A percentile compares a stretch with the other conserved stretches of the same genome.
These are phyloP conservation scores for Monopis laevigella DNA, from an alignment of 2,888 invertebrate species.

Conservation along the genomic window DNA sequence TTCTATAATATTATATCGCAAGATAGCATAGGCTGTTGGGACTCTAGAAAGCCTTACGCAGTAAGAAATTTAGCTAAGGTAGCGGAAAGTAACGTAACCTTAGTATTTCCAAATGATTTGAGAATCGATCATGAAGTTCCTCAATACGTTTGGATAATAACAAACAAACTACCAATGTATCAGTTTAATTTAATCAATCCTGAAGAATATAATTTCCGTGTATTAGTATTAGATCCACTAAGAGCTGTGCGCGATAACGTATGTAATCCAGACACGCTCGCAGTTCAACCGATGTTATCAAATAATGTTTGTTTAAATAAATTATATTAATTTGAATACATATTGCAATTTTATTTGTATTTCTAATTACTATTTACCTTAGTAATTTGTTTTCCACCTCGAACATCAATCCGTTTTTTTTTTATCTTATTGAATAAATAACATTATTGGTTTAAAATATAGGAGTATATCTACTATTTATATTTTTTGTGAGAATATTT, in stretches of 20 bases:
- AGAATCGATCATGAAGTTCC: constrained; percentile 76
- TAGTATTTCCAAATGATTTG: constrained; percentile 84
- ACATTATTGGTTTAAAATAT: too few relatives aligned
- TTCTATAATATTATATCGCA: constrained; percentile 83
- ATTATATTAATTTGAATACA: too few relatives aligned
- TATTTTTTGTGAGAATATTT: too few relatives aligned
- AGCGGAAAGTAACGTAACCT: constrained; percentile 68
- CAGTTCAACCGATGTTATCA: neutral
- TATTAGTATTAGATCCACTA: constrained; percentile 73
- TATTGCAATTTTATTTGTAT: too few relatives aligned
- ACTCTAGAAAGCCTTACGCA: constrained; percentile 77
- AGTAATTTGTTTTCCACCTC: too few relatives aligned
- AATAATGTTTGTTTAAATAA: too few relatives aligned
- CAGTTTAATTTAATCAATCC: constrained; percentile 75
- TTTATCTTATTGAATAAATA: too few relatives aligned
- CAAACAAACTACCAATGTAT: constrained; percentile 79
- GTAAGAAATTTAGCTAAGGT: constrained; percentile 72
- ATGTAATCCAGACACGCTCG: constrained; percentile 64
- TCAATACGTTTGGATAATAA: constrained; percentile 79
- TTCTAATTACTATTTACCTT: too few relatives aligned
- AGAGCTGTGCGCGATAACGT: constrained; percentile 70
- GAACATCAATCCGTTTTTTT: too few relatives aligned
- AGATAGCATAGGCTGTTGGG: constrained; percentile 86
- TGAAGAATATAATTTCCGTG: constrained; percentile 76
- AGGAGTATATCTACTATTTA: too few relatives aligned